A percentile compares a stretch with the other conserved stretches of the same genome.
Evolutionary conservation across 2,888 invertebrate genomes (phyloP).

Genomic region (Pterostichus madidus): DNA sequence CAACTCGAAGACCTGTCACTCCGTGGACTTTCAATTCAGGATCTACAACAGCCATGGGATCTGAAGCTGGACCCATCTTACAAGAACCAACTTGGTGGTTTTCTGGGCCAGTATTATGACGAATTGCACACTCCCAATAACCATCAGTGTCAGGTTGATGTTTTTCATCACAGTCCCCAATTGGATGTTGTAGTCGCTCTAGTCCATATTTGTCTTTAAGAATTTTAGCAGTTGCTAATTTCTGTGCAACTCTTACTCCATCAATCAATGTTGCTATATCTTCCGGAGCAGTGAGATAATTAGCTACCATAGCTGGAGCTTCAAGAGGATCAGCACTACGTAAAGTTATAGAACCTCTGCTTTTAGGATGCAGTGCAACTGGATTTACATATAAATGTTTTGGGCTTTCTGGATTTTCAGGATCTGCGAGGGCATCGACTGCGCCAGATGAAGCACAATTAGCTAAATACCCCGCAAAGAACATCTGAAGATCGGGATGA

Average conservation of each 20-base stretch:
- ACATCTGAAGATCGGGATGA: conserved; percentile 84
- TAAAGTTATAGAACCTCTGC: conserved; percentile 82
- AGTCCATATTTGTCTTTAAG: conserved; percentile 81
- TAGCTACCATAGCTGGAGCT: conserved; percentile 87
- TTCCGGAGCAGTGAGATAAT: conserved; percentile 85
- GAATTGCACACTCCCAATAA: conserved; percentile 88
- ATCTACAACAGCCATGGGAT: conserved; percentile 88
- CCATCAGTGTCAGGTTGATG: conserved; percentile 81
- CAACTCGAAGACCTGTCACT: conserved; percentile 79
- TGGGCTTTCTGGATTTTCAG: conserved; percentile 73
- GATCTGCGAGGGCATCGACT: conserved; percentile 75
- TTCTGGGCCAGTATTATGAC: conserved; percentile 86
- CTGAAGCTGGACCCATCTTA: conserved; percentile 88
- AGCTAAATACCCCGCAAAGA: conserved; percentile 83
- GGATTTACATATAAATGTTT: conserved; percentile 79
- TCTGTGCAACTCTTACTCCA: conserved; percentile 81
- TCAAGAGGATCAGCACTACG: conserved; percentile 84
- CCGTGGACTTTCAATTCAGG: conserved; percentile 83
- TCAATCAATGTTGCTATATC: conserved; percentile 84
- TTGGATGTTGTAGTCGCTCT: conserved; percentile 77
- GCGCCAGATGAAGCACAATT: conserved; percentile 80
- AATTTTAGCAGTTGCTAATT: conserved; percentile 80
- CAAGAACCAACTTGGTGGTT: conserved; percentile 91
- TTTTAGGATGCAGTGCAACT: conserved; percentile 83
- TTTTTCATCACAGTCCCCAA: conserved; percentile 77